Conservation (phyloP, 2,797 vertebrate genomes). For the Enteromius unitaeniatus region DNA sequence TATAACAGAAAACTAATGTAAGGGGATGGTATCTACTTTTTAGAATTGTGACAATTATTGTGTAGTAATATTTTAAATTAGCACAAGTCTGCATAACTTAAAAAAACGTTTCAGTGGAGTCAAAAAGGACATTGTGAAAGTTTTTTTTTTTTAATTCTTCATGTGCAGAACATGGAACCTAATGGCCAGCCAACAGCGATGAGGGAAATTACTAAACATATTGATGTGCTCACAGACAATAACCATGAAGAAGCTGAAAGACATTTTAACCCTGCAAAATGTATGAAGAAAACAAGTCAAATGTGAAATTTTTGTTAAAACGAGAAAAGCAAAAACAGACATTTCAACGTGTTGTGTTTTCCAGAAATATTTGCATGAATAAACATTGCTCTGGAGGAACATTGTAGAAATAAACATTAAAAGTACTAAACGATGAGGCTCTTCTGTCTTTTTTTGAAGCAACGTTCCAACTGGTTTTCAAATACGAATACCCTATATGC, state of each 20-base stretch:
- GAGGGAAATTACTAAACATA: not conserved
- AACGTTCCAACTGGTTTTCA: not conserved
- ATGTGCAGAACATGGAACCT: conserved; percentile 39
- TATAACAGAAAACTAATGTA: conserved; percentile 44
- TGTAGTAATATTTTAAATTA: conserved; percentile 59
- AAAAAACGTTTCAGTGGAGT: conserved; percentile 30
- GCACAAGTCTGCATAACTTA: conserved; percentile 56
- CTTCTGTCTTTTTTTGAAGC: conserved; percentile 29
- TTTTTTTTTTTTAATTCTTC: conserved; percentile 9
- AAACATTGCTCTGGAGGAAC: conserved; percentile 66
- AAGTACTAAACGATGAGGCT: conserved; percentile 40
- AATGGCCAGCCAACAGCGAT: conserved; percentile 6
- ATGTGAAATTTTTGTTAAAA: not conserved
- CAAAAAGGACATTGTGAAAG: conserved; percentile 28
- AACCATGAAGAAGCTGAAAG: not conserved
- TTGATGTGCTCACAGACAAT: not conserved
- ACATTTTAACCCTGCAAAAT: conserved; percentile 15
- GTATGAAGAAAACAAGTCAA: conserved; percentile 23
- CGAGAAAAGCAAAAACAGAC: conserved; percentile 38
- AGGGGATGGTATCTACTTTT: conserved; percentile 43
- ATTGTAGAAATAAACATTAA: conserved; percentile 73
- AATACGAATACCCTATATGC: not conserved
- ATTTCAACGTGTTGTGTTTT: conserved; percentile 64
- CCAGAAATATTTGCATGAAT: conserved; percentile 72
- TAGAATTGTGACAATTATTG: conserved; percentile 54